Evolutionary conservation across 2,888 invertebrate species (phyloP).

Genomic region (Machimus atricapillus): DNA sequence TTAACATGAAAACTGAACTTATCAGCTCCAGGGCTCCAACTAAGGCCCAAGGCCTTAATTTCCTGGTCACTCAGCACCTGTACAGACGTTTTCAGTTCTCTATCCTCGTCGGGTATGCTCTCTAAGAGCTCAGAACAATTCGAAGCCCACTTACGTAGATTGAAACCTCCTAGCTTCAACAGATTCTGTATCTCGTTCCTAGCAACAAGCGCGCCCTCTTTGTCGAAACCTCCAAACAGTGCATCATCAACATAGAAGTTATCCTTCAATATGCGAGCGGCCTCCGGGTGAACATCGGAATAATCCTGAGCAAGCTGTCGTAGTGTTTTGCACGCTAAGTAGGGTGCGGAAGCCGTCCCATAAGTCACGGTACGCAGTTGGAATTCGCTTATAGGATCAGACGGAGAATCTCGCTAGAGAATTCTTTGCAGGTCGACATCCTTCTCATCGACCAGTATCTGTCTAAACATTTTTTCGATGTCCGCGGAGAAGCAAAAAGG

Average conservation of each 20-base stretch:
- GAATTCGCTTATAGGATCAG: not conserved
- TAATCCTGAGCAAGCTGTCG: not conserved
- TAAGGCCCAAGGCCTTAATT: conserved; percentile 17
- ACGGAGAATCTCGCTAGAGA: not conserved
- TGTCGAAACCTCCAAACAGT: not conserved
- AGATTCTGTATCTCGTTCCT: not conserved
- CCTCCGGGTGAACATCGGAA: not conserved
- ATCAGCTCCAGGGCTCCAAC: conserved; percentile 22
- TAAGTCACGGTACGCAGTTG: conserved; percentile 21
- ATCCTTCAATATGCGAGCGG: not conserved
- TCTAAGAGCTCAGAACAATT: not conserved
- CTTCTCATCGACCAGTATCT: not conserved
- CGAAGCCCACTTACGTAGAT: conserved; percentile 22
- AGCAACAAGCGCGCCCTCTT: not conserved
- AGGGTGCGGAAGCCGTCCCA: conserved; percentile 30
- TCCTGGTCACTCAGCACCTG: not conserved
- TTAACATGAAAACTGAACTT: not conserved
- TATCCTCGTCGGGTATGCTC: not conserved
- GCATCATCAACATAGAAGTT: not conserved
- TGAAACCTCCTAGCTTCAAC: not conserved
- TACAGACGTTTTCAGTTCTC: not conserved
- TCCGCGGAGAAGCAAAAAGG: not conserved
- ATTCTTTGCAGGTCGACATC: conserved; percentile 22
- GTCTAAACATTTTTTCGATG: conserved; percentile 30
- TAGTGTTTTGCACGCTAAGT: conserved; percentile 8